These are phyloP conservation scores for Triops cancriformis DNA, from an alignment of 1,140 invertebrate genomes.

Conservation along the genomic window DNA sequence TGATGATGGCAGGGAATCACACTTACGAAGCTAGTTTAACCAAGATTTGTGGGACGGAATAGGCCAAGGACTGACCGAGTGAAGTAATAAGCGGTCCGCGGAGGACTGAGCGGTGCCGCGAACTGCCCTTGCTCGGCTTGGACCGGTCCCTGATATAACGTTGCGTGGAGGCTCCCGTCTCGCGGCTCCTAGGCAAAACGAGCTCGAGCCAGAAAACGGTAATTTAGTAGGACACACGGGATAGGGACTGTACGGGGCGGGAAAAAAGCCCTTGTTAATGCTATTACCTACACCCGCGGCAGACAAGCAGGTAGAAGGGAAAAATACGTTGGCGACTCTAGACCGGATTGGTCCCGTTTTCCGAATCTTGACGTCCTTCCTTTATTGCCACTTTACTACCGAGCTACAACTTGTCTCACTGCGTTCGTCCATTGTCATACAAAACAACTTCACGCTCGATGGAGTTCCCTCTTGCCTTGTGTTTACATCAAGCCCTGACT, in stretches of 20 bases:
- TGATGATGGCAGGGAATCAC: background rate
- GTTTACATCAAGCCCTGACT: background rate
- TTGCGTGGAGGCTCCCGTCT: background rate
- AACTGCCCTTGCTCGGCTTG: conserved; percentile 1
- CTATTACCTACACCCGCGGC: background rate
- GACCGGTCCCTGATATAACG: conserved; percentile 9
- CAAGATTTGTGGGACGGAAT: background rate
- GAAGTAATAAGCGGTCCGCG: background rate
- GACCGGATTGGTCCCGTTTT: conserved; percentile 3
- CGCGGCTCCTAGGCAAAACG: background rate
- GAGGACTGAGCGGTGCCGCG: background rate
- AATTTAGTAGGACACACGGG: conserved; percentile 1
- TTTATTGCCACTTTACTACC: background rate
- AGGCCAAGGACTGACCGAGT: conserved; percentile 1
- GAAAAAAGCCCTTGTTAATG: background rate
- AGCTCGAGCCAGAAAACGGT: background rate
- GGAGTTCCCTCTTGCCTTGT: background rate
- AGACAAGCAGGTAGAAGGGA: background rate
- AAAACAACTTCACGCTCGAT: background rate
- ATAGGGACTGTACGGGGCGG: background rate
- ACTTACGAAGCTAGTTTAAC: background rate
- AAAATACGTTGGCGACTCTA: background rate
- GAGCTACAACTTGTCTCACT: background rate
- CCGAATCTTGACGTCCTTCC: background rate
- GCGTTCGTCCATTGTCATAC: background rate